These are phyloP conservation scores for Aphidius gifuensis DNA, from an alignment of 1,140 invertebrate genomes.

Conservation along the genomic window DNA sequence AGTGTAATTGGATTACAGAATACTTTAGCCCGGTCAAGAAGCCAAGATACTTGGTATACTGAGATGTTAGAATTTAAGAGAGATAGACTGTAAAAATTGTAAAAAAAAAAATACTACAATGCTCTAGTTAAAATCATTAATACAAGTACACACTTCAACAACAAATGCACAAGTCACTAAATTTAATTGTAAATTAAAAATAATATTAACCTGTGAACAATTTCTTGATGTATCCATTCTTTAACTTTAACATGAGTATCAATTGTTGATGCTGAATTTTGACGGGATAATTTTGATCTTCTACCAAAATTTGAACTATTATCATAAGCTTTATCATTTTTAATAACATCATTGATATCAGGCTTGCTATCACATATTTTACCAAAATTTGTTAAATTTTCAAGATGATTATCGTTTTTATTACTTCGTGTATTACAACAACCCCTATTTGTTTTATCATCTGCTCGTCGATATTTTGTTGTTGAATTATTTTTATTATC, in stretches of 20 bases:
- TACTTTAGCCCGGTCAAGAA: constrained; percentile 20
- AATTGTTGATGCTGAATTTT: constrained; percentile 74
- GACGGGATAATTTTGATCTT: constrained; percentile 64
- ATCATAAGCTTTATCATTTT: constrained; percentile 56
- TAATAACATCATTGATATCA: constrained; percentile 50
- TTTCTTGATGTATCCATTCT: constrained; percentile 79
- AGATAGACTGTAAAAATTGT: too few species aligned
- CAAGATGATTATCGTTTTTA: constrained; percentile 31
- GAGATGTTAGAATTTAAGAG: too few species aligned
- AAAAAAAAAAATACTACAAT: too few species aligned
- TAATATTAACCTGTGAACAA: constrained; percentile 57
- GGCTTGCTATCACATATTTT: constrained; percentile 50
- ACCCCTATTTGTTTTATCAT: constrained; percentile 33
- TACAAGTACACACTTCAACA: constrained; percentile 18
- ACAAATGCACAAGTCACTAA: constrained; percentile 19
- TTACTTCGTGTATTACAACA: constrained; percentile 26
- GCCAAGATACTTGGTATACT: background rate
- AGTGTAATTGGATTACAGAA: constrained; percentile 22
- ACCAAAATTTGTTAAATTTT: constrained; percentile 36
- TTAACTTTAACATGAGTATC: constrained; percentile 80
- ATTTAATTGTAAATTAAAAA: constrained; percentile 4
- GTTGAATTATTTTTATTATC: constrained; percentile 42
- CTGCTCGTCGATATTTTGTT: constrained; percentile 41
- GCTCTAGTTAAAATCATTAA: constrained; percentile 22
- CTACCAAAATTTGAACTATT: constrained; percentile 64